Percentiles rank a stretch among this genome's conserved stretches.
phyloP scores from a whole-genome alignment of 2,888 invertebrate species.

The Panzeria rudis region DNA sequence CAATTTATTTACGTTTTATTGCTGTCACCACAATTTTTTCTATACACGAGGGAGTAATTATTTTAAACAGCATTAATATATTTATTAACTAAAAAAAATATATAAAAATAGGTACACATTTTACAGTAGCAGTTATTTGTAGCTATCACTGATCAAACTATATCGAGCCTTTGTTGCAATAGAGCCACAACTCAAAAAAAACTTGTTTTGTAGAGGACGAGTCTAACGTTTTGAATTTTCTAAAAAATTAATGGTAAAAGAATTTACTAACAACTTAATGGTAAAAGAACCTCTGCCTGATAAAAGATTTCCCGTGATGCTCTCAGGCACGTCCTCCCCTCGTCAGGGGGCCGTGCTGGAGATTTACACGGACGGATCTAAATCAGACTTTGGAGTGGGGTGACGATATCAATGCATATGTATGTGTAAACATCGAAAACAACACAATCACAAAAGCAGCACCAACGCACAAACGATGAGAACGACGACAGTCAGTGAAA shows the following conservation, averaged over 20 bases:
- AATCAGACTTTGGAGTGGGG: too few relatives aligned
- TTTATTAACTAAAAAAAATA: not conserved
- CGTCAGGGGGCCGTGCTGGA: too few relatives aligned
- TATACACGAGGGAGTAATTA: not conserved
- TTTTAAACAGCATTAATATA: not conserved
- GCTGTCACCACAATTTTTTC: not conserved
- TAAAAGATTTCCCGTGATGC: too few relatives aligned
- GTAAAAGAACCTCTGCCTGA: too few relatives aligned
- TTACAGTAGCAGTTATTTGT: not conserved
- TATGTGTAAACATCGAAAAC: slow-evolving; percentile 58
- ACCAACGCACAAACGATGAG: slow-evolving; percentile 67
- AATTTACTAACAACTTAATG: too few relatives aligned
- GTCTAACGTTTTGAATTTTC: too few relatives aligned
- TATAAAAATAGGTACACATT: too few relatives aligned
- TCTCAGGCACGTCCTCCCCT: too few relatives aligned
- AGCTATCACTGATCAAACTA: not conserved
- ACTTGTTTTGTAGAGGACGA: too few relatives aligned
- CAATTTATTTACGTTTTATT: not conserved
- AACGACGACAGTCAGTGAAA: slow-evolving; percentile 72
- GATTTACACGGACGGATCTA: too few relatives aligned
- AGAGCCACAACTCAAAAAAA: too few relatives aligned
- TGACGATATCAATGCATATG: slow-evolving; percentile 30
- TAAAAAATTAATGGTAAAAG: too few relatives aligned
- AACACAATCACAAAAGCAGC: slow-evolving; percentile 62
- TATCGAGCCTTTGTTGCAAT: not conserved